Evolutionary conservation across 2,888 invertebrate genomes (phyloP).

Genomic region (Agonum fuliginosum): DNA sequence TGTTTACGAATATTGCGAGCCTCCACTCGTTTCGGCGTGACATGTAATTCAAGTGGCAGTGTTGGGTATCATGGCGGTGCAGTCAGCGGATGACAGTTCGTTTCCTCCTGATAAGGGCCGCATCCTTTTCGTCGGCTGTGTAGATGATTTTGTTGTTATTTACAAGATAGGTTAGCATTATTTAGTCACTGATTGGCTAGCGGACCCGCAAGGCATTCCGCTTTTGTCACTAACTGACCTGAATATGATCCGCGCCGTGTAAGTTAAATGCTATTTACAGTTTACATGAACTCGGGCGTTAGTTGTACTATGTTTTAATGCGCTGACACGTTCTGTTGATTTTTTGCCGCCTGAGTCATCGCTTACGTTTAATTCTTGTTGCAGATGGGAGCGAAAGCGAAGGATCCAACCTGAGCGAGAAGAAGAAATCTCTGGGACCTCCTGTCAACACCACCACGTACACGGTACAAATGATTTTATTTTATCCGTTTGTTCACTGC

Average conservation of each 20-base stretch:
- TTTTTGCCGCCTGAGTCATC: slow-evolving; percentile 49
- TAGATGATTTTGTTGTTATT: slow-evolving; percentile 64
- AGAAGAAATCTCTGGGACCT: slow-evolving; percentile 78
- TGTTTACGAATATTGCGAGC: slow-evolving; percentile 31
- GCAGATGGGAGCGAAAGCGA: slow-evolving; percentile 80
- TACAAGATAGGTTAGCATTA: slow-evolving; percentile 55
- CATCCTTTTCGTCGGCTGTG: slow-evolving; percentile 26
- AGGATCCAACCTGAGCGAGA: slow-evolving; percentile 72
- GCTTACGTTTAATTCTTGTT: slow-evolving; percentile 63
- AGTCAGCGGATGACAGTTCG: slow-evolving; percentile 30
- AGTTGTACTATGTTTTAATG: slow-evolving; percentile 53
- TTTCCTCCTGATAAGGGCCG: slow-evolving; percentile 34
- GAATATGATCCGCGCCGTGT: slow-evolving; percentile 1
- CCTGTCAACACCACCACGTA: slow-evolving; percentile 87
- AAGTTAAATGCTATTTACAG: slow-evolving; percentile 24
- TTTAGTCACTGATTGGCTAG: slow-evolving; percentile 8
- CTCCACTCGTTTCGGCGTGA: slow-evolving; percentile 13
- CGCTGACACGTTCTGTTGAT: slow-evolving; percentile 46
- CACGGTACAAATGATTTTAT: slow-evolving; percentile 76
- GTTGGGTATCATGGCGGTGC: slow-evolving; percentile 31
- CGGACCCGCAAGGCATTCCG: slow-evolving; percentile 20
- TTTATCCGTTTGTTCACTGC: slow-evolving; percentile 9
- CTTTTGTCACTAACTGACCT: slow-evolving; percentile 40
- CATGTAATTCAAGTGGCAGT: slow-evolving; percentile 33
- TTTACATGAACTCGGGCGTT: slow-evolving; percentile 52